Evolutionary conservation across 2,888 invertebrate species (phyloP), one percentile per base, ranked within the genome.

Genomic region (Subacronicta megacephala): DNA sequence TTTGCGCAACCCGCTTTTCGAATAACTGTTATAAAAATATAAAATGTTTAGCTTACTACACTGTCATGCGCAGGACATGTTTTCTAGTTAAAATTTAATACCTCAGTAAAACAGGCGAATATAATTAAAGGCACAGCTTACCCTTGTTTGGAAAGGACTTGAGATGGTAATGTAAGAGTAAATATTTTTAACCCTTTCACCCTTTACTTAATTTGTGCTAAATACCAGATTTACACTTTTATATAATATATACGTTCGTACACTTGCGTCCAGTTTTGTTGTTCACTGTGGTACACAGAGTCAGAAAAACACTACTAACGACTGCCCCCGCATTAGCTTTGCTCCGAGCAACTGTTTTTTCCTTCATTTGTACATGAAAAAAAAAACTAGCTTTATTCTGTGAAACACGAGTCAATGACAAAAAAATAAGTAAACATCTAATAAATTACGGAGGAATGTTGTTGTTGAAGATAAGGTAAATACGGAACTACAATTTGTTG

Each of bases 111-210:
- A 74, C 69, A 71, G 66, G 75, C 76, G 76, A 72, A 81, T 82
- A 78, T 86, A 86, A 88, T 89, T 86, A 87, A 84, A 83, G 77
- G 80, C 70, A 66, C 75, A 77, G 71, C 80, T 77, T 75, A 72
- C 77, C 79, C 73, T 75, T 88, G 85, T 88, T 89, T 89, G 82
- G 71, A 78, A 59, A 85, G 84, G 85, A 82, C 82, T 83, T 79
- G 75, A 77, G 82, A 81, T 77, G 81, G 82, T 83, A 83, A 84
- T 85, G 78, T 80, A 74, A 71, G 73, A 62, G 83, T 80, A 85
- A 86, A 87, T 82, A 85, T 85, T 83, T 85, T 79, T 73, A 79
- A 77, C 76, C 80, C 78, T 79, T 75, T 70, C 55, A 66, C 66
- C 76, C 72, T 62, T 61, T 74, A 58, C 64, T 73, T 71, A 67